Conservation (phyloP, 2,113 vertebrate species). For the Cebidichthys violaceus region DNA sequence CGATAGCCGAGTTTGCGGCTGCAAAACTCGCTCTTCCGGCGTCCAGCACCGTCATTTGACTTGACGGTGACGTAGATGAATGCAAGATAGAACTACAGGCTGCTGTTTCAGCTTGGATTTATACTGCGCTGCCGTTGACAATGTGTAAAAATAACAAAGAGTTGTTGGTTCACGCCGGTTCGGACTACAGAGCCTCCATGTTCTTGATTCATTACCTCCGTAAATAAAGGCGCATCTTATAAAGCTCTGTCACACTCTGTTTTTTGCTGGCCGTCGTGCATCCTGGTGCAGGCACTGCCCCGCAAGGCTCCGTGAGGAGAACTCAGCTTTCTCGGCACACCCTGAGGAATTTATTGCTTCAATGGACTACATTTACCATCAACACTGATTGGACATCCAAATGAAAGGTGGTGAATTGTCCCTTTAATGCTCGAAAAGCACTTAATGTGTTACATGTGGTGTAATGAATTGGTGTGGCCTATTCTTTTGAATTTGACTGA, state of each 20-base stretch:
- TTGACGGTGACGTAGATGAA: background rate
- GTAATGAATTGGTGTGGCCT: slow-evolving; percentile 7
- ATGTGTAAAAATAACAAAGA: background rate
- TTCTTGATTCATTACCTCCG: background rate
- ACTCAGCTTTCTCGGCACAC: background rate
- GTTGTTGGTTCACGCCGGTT: background rate
- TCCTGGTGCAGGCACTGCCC: background rate
- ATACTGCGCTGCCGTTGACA: background rate
- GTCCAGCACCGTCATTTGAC: background rate
- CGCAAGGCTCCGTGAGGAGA: background rate
- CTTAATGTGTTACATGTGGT: background rate
- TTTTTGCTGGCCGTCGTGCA: background rate
- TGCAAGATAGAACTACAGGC: background rate
- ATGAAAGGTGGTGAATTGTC: background rate
- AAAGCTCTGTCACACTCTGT: background rate
- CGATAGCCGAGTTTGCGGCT: background rate
- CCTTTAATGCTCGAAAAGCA: background rate
- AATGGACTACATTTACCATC: background rate
- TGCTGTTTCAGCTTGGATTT: background rate
- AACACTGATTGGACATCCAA: background rate
- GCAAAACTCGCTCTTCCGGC: background rate
- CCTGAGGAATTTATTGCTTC: background rate
- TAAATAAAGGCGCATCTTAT: background rate
- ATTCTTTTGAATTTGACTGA: slow-evolving; percentile 15
- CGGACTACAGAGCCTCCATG: background rate